phyloP scores from a whole-genome alignment of 2,113 vertebrate species.

The Tachysurus vachellii region DNA sequence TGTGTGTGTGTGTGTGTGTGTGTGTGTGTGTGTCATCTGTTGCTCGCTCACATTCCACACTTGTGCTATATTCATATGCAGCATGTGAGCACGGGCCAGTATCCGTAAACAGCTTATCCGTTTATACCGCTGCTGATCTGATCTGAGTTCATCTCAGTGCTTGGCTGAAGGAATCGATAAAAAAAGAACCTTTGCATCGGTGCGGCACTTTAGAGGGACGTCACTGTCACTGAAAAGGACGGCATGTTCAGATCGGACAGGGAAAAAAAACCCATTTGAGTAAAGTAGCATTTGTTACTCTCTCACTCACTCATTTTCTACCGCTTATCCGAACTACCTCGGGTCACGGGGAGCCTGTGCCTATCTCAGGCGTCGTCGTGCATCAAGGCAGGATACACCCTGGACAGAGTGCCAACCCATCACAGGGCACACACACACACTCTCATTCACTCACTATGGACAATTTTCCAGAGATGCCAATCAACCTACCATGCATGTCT shows the following conservation, averaged over 20 bases:
- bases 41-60: neutral
- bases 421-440: no score
- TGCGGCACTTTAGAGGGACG: neutral
- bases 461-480: no score
- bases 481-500: no score
- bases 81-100: slow-evolving; percentile 2
- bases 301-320: no score
- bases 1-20: slow-evolving; percentile 7
- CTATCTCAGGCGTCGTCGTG: no score
- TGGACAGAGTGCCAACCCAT: no score
- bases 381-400: no score
- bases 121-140: neutral
- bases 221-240: neutral
- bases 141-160: neutral
- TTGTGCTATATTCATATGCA: neutral
- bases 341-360: no score
- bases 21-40: neutral
- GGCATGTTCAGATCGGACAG: neutral
- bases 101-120: neutral
- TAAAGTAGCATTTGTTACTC: neutral
- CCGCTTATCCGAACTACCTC: no score
- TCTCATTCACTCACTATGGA: no score
- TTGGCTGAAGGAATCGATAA: slow-evolving; percentile 9
- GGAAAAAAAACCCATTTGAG: neutral
- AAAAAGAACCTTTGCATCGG: neutral